Conservation (phyloP, 2,797 vertebrate species). For the Natrix natrix region DNA sequence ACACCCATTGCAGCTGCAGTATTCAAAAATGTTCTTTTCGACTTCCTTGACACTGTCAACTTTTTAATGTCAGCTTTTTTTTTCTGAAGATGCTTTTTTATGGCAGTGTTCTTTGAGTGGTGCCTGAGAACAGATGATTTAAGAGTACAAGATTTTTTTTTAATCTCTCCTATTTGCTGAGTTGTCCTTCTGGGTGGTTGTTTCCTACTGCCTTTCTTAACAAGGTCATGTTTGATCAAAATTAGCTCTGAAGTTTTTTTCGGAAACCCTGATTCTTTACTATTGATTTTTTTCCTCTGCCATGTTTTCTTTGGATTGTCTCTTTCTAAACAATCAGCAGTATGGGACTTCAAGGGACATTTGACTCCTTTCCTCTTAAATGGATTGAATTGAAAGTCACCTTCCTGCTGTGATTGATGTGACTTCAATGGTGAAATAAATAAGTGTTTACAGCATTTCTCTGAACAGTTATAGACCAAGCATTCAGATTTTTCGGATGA, state of each 20-base stretch:
- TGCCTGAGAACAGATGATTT: conserved; percentile 55
- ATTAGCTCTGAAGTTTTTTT: conserved; percentile 47
- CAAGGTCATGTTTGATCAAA: conserved; percentile 42
- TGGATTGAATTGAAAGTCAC: conserved; percentile 52
- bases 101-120: conserved; percentile 56
- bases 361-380: conserved; percentile 48
- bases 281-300: conserved; percentile 55
- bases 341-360: conserved; percentile 48
- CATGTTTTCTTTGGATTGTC: conserved; percentile 59
- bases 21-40: conserved; percentile 47
- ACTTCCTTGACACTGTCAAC: conserved; percentile 48
- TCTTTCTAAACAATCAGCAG: conserved; percentile 43
- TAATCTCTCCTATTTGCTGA: conserved; percentile 56
- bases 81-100: conserved; percentile 61
- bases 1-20: conserved; percentile 34
- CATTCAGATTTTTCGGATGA: conserved; percentile 53
- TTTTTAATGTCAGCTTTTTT: conserved; percentile 56
- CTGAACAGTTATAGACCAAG: conserved; percentile 38
- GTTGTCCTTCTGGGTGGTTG: conserved; percentile 57
- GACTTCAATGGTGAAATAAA: conserved; percentile 60
- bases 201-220: conserved; percentile 52
- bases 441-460: conserved; percentile 57
- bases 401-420: conserved; percentile 34
- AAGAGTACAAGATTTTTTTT: conserved; percentile 55
- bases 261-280: conserved; percentile 47